Conservation (phyloP, 2,113 vertebrate species). For the Plestiodon gilberti region DNA sequence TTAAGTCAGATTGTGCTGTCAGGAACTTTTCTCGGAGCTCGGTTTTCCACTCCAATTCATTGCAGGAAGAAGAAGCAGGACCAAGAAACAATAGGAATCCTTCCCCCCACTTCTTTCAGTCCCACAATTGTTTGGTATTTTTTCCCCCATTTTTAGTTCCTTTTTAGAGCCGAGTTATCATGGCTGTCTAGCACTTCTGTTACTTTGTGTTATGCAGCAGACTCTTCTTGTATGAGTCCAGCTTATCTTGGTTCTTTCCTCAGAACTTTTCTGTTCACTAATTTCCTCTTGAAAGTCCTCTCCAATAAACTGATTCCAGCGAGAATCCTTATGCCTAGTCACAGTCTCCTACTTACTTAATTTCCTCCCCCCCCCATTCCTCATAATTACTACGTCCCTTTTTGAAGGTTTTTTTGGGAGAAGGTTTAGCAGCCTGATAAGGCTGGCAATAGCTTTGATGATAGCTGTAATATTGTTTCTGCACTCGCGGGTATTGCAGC, state of each 20-base stretch:
- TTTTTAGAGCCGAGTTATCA: not conserved
- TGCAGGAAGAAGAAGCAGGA: too few relatives aligned
- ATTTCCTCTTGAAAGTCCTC: slow-evolving; percentile 15
- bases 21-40: too few relatives aligned
- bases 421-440: slow-evolving; percentile 25
- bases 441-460: not conserved
- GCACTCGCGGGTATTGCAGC: not conserved
- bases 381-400: not conserved
- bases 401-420: slow-evolving; percentile 29
- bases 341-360: slow-evolving; percentile 20
- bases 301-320: not conserved
- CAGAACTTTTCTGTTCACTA: slow-evolving; percentile 27
- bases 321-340: not conserved
- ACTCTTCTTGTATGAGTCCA: slow-evolving; percentile 18
- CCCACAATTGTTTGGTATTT: not conserved
- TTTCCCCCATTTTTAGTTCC: not conserved
- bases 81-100: not conserved
- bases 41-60: not conserved
- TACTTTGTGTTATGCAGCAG: not conserved
- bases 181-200: not conserved
- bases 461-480: slow-evolving; percentile 25
- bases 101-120: not conserved
- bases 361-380: not conserved
- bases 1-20: too few relatives aligned
- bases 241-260: slow-evolving; percentile 12